Percentiles rank a stretch among this genome's conserved stretches.
phyloP scores from a whole-genome alignment of 2,888 invertebrate species.

The Caenorhabditis drosophilae region DNA sequence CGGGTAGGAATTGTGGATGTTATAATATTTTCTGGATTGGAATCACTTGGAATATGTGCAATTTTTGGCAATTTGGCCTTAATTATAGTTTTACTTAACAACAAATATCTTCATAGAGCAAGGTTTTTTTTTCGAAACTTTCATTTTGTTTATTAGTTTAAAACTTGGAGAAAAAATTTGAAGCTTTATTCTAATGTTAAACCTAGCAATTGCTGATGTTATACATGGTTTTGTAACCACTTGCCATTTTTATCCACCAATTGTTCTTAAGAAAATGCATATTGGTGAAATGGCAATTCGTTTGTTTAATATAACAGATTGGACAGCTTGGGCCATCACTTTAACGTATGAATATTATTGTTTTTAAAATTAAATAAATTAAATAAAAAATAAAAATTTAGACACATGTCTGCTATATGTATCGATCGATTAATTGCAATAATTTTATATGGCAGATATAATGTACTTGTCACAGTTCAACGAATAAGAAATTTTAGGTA shows the following conservation, averaged over 20 bases:
- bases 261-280: conserved; percentile 54
- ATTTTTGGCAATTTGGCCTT: conserved; percentile 62
- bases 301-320: conserved; percentile 67
- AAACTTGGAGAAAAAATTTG: conserved; percentile 16
- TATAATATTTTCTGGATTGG: conserved; percentile 47
- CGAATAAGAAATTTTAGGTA: conserved; percentile 53
- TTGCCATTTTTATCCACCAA: conserved; percentile 66
- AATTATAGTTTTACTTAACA: conserved; percentile 59
- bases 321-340: conserved; percentile 69
- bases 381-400: conserved; percentile 25
- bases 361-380: conserved; percentile 12
- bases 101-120: conserved; percentile 63
- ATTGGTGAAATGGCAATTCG: conserved; percentile 59
- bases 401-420: conserved; percentile 68
- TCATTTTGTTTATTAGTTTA: conserved; percentile 1
- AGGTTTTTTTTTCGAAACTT: conserved; percentile 39
- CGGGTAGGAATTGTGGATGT: conserved; percentile 42
- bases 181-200: conserved; percentile 67
- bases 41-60: conserved; percentile 59
- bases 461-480: conserved; percentile 54
- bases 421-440: conserved; percentile 68
- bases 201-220: conserved; percentile 66
- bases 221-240: conserved; percentile 67
- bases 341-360: conserved; percentile 63
- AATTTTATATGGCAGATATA: conserved; percentile 63